A percentile compares a stretch with the other conserved stretches of the same genome.
phyloP scores from a whole-genome alignment of 1,140 invertebrate species.

The Eurosta solidaginis region DNA sequence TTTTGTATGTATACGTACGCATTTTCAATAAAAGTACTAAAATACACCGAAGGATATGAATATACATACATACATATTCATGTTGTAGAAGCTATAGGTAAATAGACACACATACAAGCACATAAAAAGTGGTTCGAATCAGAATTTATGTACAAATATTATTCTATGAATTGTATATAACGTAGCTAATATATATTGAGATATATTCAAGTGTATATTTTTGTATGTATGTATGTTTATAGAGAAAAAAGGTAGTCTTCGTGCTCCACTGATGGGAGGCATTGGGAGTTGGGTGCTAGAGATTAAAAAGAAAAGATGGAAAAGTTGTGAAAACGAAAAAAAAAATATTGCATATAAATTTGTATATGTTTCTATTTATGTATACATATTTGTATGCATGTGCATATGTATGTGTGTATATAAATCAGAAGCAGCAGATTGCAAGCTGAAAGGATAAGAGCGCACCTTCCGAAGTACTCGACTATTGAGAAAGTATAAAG shows the following conservation, averaged over 20 bases:
- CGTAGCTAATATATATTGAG: neutral
- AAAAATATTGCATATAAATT: neutral
- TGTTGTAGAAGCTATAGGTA: no score
- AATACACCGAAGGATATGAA: neutral
- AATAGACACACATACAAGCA: no score
- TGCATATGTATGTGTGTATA: neutral
- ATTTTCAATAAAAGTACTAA: constrained; percentile 19
- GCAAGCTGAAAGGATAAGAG: neutral
- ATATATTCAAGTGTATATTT: neutral
- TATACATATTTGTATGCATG: neutral
- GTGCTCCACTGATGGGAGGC: neutral
- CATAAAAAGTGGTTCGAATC: neutral
- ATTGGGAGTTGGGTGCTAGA: neutral
- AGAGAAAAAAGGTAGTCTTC: constrained; percentile 3
- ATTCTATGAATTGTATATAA: neutral
- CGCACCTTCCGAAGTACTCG: neutral
- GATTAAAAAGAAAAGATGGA: constrained; percentile 15
- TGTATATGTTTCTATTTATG: no score
- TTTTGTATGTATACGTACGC: neutral
- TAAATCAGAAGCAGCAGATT: constrained; percentile 5
- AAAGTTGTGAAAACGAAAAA: neutral
- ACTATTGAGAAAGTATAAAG: constrained; percentile 15
- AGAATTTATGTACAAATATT: constrained; percentile 4
- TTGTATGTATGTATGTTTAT: neutral
- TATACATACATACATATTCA: neutral